A percentile compares a stretch with the other conserved stretches of the same genome.
These are phyloP conservation scores for Falco biarmicus DNA, from an alignment of 2,797 vertebrate genomes.

Conservation along the genomic window DNA sequence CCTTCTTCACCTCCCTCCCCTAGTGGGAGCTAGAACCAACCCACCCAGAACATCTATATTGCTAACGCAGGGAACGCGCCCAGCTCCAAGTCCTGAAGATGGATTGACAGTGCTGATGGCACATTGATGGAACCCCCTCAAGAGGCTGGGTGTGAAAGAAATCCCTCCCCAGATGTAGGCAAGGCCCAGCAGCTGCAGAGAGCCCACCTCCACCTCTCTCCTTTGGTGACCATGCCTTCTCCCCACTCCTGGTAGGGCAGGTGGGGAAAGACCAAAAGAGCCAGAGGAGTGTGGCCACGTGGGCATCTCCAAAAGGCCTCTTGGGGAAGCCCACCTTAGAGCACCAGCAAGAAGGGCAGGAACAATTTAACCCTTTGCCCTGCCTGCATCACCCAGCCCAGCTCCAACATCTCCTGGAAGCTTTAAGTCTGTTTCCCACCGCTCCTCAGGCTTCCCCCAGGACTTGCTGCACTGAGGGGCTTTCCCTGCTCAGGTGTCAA, in stretches of 20 bases:
- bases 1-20: not conserved
- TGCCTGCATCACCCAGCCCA: not conserved
- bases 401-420: not conserved
- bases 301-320: not conserved
- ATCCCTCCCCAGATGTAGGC: not conserved
- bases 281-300: not conserved
- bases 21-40: not conserved
- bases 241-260: not conserved
- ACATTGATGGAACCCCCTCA: not conserved
- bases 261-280: not conserved
- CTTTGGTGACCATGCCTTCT: not conserved
- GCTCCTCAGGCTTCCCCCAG: not conserved
- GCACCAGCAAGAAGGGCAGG: not conserved
- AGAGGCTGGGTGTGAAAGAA: not conserved
- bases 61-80: not conserved
- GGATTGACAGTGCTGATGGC: slow-evolving; percentile 25
- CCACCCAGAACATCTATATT: not conserved
- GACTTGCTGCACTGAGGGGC: not conserved
- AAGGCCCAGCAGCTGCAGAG: not conserved
- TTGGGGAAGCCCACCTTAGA: not conserved
- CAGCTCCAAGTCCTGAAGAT: not conserved
- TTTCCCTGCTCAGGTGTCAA: not conserved
- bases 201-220: not conserved
- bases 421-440: not conserved
- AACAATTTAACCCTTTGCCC: not conserved